A percentile compares a stretch with the other conserved stretches of the same genome.
Evolutionary conservation across 1,140 invertebrate genomes (phyloP).

Genomic region (Colletes gigas): DNA sequence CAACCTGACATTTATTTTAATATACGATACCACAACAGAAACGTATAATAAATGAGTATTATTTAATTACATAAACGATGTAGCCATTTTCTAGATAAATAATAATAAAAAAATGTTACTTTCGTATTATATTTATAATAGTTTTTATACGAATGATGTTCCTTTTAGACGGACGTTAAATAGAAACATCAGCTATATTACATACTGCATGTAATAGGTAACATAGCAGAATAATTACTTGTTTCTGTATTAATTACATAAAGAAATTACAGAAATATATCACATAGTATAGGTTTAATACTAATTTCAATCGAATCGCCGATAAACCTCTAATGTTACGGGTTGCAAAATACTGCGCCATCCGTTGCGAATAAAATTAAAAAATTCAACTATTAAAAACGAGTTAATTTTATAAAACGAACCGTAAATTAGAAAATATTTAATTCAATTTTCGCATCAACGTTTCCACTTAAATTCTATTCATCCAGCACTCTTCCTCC

Average conservation of each 20-base stretch:
- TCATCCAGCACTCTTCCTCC: conserved; percentile 61
- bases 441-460: conserved; percentile 2
- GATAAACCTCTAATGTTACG: neutral
- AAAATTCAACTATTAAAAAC: conserved; percentile 7
- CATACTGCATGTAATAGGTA: neutral
- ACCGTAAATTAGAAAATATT: neutral
- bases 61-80: conserved; percentile 10
- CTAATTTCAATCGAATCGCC: conserved; percentile 6
- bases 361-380: neutral
- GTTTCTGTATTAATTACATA: neutral
- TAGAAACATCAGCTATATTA: neutral
- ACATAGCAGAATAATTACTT: neutral
- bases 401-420: neutral
- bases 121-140: neutral
- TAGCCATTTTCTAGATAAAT: neutral
- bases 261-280: conserved; percentile 17
- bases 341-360: neutral
- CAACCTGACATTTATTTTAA: neutral
- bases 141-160: neutral
- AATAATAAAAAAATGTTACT: neutral
- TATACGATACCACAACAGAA: neutral
- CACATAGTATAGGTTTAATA: conserved; percentile 11
- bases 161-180: neutral
- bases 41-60: conserved; percentile 2
- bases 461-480: conserved; percentile 34